Percentiles rank a stretch among this genome's conserved stretches.
Evolutionary conservation across 2,888 invertebrate genomes (phyloP).

Genomic region (Stenodera caucasica): DNA sequence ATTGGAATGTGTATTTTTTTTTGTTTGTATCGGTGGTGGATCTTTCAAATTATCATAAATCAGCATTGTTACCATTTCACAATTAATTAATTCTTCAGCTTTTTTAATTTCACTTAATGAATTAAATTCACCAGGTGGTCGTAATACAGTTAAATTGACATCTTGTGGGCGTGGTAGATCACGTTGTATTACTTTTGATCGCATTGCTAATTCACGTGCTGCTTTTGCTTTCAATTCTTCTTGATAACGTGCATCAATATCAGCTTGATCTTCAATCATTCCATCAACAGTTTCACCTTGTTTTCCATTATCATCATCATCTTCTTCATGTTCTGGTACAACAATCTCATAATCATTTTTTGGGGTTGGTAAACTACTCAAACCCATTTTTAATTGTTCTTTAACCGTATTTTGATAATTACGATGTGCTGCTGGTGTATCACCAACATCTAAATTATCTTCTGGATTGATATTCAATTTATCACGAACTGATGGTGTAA

Average conservation of each 20-base stretch:
- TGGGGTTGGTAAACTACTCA: constrained; percentile 83
- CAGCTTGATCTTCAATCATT: constrained; percentile 80
- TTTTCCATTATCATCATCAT: constrained; percentile 54
- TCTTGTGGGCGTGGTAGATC: constrained; percentile 82
- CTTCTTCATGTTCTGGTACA: constrained; percentile 81
- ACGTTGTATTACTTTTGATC: constrained; percentile 87
- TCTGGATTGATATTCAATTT: constrained; percentile 94
- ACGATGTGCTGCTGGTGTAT: constrained; percentile 69
- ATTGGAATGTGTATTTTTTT: constrained; percentile 47
- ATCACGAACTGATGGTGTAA: constrained; percentile 80
- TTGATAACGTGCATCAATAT: constrained; percentile 71
- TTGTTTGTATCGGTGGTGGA: constrained; percentile 56
- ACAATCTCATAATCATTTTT: constrained; percentile 99
- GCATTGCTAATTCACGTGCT: constrained; percentile 70
- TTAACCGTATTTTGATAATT: constrained; percentile 72
- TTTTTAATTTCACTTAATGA: constrained; percentile 86
- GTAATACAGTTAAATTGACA: constrained; percentile 79
- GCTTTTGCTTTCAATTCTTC: constrained; percentile 72
- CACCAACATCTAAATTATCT: constrained; percentile 70
- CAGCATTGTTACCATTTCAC: constrained; percentile 95
- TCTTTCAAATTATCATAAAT: constrained; percentile 85
- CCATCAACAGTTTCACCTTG: constrained; percentile 31
- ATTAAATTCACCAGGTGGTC: constrained; percentile 74
- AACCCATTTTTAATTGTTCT: constrained; percentile 73
- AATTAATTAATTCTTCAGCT: constrained; percentile 94